phyloP scores from a whole-genome alignment of 1,140 invertebrate genomes.

The Antheraea mylitta region DNA sequence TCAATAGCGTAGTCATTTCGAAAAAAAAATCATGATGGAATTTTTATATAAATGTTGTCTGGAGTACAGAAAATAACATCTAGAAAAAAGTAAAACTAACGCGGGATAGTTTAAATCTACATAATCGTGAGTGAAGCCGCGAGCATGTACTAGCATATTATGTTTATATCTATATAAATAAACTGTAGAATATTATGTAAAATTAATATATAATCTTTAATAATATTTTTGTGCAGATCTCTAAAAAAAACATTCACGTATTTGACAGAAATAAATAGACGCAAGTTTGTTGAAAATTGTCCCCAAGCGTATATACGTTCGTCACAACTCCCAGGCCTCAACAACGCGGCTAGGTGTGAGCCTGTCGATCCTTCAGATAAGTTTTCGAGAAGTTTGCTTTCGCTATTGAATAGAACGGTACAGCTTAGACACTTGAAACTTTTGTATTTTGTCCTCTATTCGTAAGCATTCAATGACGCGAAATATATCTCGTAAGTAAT shows the following conservation, averaged over 20 bases:
- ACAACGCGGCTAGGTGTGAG: conserved; percentile 1
- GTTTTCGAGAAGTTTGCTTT: conserved; percentile 5
- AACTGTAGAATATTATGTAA: background rate
- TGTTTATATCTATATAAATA: too few relatives aligned
- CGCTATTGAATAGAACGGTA: conserved; percentile 7
- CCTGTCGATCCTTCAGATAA: conserved; percentile 8
- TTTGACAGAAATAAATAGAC: conserved; percentile 13
- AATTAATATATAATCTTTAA: background rate
- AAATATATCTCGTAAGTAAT: background rate
- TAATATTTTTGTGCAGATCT: background rate
- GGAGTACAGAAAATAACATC: too few relatives aligned
- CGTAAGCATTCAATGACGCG: background rate
- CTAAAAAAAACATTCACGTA: conserved; percentile 1
- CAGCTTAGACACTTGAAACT: conserved; percentile 6
- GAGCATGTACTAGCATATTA: too few relatives aligned
- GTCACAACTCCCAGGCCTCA: background rate
- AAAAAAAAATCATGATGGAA: too few relatives aligned
- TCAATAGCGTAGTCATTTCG: too few relatives aligned
- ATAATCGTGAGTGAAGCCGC: too few relatives aligned
- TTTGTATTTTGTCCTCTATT: conserved; percentile 4
- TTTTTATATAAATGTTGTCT: too few relatives aligned
- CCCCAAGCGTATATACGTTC: background rate
- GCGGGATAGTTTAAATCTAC: too few relatives aligned
- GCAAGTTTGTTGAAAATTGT: conserved; percentile 10
- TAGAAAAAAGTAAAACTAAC: too few relatives aligned